These are phyloP conservation scores for Saccopteryx leptura DNA, from an alignment of 2,113 vertebrate genomes.

Conservation along the genomic window DNA sequence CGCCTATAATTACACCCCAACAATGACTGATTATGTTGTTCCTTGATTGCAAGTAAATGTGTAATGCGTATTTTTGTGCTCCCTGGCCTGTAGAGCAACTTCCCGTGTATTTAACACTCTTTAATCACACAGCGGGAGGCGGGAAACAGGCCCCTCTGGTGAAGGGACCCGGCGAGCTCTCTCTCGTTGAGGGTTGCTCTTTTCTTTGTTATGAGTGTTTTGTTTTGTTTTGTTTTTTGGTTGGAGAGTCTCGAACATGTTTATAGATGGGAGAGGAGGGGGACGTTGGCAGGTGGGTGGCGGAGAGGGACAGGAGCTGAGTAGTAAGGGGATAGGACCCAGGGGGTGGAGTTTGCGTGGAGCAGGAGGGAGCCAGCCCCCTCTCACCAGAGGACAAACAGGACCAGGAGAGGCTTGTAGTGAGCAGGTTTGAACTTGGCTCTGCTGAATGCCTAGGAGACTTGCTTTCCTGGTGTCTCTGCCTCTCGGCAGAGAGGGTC, in stretches of 20 bases:
- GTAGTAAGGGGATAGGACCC: accelerated
- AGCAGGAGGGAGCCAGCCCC: too few species aligned
- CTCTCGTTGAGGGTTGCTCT: background rate
- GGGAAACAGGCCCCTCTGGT: background rate
- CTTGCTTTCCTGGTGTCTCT: background rate
- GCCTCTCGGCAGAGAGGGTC: too few species aligned
- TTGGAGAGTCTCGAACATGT: background rate
- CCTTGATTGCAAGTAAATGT: slow-evolving; percentile 50
- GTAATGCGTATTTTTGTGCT: background rate
- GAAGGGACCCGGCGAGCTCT: background rate
- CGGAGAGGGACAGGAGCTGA: too few species aligned
- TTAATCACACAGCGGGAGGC: background rate
- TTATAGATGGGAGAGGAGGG: background rate
- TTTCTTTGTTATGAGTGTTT: background rate
- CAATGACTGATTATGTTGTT: background rate
- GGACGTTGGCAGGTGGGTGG: background rate
- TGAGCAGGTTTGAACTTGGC: accelerated
- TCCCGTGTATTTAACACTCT: background rate
- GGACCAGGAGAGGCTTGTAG: background rate
- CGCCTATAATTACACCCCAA: background rate
- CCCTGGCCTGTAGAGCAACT: background rate
- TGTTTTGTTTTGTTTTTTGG: background rate
- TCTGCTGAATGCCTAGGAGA: accelerated
- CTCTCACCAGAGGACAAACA: too few species aligned
- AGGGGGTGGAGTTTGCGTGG: accelerated